Base-by-base conservation (phyloP, 1,140 invertebrate genomes). In the Drosophila lacertosa region DNA sequence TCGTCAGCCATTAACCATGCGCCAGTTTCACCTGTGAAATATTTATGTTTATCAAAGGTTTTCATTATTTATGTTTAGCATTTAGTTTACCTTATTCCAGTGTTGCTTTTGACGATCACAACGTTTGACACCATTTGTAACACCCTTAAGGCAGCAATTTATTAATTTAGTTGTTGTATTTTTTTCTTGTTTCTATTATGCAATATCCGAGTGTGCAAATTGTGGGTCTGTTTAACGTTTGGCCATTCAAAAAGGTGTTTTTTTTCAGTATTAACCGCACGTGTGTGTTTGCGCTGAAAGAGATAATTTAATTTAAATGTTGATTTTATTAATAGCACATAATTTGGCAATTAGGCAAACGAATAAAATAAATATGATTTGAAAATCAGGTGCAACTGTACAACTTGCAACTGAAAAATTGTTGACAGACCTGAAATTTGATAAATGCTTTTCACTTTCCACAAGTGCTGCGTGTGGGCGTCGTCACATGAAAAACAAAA, bases 61-160 rank as follows among this genome's bases (percentile, higher is more conserved):
- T 39, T 48, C 22, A 48, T 45, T 40, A 47, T 48, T 33, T n/a
- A 47, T 39, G 15, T 16, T 58, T 45, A 47, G 55, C 47, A 16
- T 59, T 3, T 50, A 24, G 24, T 22, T 22, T 59, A 6, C 32
- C 16, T 53, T 22, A 65, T 55, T 45, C 67, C 67, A 59, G 54
- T 26, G 57, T 35, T 48, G 48, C 51, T 59, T 48, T 64, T 84
- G 71, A 83, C 72, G 62, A 71, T 45, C 57, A 48, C 48, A 64
- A 44, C 62, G n/a, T 70, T 65, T 84, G 79, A 83, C 80, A 84
- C 80, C 66, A 79, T 79, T 83, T 66, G 66, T 15, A 15, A 48
- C 42, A 42, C 53, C 79, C 37, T n/a, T 20, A 63, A 70, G 70
- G 53, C 59, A 39, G 20, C 16, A 54, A 58, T 64, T 67, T 65